Percentiles rank a stretch among this genome's conserved stretches.
phyloP scores from a whole-genome alignment of 2,797 vertebrate species.

The Gymnocypris eckloni region DNA sequence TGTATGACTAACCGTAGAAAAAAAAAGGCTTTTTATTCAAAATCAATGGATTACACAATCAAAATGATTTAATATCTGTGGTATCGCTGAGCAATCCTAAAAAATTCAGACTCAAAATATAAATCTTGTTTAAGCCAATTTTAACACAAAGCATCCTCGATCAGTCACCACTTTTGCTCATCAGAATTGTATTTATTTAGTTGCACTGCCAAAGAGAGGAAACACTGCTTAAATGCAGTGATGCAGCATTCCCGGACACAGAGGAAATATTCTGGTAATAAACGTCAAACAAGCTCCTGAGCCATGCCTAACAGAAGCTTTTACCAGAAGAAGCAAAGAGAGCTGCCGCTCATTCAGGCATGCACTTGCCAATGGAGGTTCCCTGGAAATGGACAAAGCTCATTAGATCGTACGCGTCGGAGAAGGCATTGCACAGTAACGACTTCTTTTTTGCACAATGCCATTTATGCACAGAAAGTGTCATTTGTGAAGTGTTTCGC shows the following conservation, averaged over 20 bases:
- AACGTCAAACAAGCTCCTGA: constrained; percentile 78
- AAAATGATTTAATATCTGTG: constrained; percentile 12
- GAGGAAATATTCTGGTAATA: constrained; percentile 81
- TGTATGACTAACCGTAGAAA: background rate
- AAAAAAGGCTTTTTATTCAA: background rate
- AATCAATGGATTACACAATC: background rate
- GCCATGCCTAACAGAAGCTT: constrained; percentile 83
- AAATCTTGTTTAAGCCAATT: constrained; percentile 69
- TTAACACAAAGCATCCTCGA: constrained; percentile 67
- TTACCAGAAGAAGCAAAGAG: constrained; percentile 78
- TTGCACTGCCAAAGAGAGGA: constrained; percentile 75
- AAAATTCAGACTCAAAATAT: constrained; percentile 19
- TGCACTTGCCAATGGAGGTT: constrained; percentile 73
- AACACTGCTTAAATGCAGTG: constrained; percentile 75
- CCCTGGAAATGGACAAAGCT: constrained; percentile 81
- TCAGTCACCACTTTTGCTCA: constrained; percentile 74
- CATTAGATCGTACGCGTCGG: constrained; percentile 82
- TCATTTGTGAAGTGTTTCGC: constrained; percentile 73
- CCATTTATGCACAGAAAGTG: constrained; percentile 73
- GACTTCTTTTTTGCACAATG: constrained; percentile 76
- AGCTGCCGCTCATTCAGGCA: constrained; percentile 74
- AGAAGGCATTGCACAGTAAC: constrained; percentile 76
- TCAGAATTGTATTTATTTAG: constrained; percentile 85
- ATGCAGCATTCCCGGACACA: constrained; percentile 67
- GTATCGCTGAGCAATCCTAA: constrained; percentile 16